These are phyloP conservation scores for Cotesia typhae DNA, from an alignment of 1,140 invertebrate genomes.

Conservation along the genomic window DNA sequence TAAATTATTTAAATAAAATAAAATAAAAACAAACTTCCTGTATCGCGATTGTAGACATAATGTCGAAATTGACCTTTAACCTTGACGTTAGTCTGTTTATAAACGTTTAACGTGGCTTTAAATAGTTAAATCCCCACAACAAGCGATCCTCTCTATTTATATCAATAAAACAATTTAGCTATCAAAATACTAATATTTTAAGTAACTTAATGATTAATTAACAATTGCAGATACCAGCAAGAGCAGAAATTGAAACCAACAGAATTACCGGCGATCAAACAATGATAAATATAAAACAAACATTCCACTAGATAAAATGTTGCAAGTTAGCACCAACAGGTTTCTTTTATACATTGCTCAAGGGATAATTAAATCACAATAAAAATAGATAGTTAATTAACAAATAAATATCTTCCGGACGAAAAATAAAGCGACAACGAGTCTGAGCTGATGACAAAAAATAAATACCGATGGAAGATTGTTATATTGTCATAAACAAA, in stretches of 20 bases:
- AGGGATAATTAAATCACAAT: neutral
- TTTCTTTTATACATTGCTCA: slow-evolving; percentile 12
- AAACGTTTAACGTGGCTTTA: too few relatives aligned
- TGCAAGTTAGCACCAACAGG: neutral
- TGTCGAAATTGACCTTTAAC: slow-evolving; percentile 9
- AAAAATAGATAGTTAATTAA: too few relatives aligned
- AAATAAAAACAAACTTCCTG: neutral
- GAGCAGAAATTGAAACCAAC: slow-evolving; percentile 35
- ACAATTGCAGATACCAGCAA: slow-evolving; percentile 48
- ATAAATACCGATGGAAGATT: too few relatives aligned
- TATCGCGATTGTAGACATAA: too few relatives aligned
- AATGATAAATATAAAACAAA: slow-evolving; percentile 28
- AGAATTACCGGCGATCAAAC: slow-evolving; percentile 36
- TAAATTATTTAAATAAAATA: neutral
- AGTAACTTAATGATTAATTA: slow-evolving; percentile 12
- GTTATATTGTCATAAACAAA: too few relatives aligned
- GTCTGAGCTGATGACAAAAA: too few relatives aligned
- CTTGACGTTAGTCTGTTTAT: neutral
- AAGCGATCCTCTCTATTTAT: too few relatives aligned
- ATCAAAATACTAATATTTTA: neutral
- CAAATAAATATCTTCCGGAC: too few relatives aligned
- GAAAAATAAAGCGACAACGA: too few relatives aligned
- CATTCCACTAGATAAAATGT: slow-evolving; percentile 8
- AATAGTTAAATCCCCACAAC: too few relatives aligned
- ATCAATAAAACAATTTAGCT: neutral